Conservation (phyloP, 2,888 invertebrate genomes). For the Athrips mouffetella region DNA sequence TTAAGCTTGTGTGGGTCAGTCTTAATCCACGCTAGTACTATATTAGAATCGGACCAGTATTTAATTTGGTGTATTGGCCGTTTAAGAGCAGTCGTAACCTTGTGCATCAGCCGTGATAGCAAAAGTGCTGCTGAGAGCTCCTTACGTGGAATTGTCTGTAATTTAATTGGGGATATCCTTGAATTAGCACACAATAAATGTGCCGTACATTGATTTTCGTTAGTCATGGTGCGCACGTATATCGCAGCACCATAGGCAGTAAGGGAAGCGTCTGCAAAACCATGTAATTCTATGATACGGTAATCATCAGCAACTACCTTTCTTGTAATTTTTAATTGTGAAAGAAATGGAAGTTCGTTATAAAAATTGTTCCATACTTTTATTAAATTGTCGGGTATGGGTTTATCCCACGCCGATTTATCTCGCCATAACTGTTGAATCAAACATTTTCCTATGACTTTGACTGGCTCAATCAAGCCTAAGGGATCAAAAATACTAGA, state of each 20-base stretch:
- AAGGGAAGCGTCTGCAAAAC: background rate
- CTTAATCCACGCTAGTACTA: no score
- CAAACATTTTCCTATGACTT: conserved; percentile 7
- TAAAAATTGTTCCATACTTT: background rate
- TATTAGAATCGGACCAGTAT: no score
- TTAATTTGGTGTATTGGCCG: background rate
- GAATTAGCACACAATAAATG: conserved; percentile 6
- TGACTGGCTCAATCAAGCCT: conserved; percentile 3
- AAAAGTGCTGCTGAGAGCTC: background rate
- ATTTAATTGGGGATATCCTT: conserved; percentile 8
- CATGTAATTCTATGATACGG: background rate
- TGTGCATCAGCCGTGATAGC: background rate
- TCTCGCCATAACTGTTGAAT: conserved; percentile 9
- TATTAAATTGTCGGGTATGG: background rate
- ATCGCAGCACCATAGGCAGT: no score
- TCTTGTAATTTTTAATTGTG: background rate
- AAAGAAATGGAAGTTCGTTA: background rate
- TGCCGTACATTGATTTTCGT: background rate
- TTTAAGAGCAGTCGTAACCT: background rate
- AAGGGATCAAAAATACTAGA: conserved; percentile 13
- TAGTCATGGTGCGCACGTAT: no score
- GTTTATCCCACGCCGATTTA: conserved; percentile 1
- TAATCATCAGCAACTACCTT: background rate
- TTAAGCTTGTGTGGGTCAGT: no score
- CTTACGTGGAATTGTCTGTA: conserved; percentile 2